Evolutionary conservation across 2,113 vertebrate genomes (phyloP), one percentile per base, ranked within the genome.

Genomic region (Cervus canadensis): DNA sequence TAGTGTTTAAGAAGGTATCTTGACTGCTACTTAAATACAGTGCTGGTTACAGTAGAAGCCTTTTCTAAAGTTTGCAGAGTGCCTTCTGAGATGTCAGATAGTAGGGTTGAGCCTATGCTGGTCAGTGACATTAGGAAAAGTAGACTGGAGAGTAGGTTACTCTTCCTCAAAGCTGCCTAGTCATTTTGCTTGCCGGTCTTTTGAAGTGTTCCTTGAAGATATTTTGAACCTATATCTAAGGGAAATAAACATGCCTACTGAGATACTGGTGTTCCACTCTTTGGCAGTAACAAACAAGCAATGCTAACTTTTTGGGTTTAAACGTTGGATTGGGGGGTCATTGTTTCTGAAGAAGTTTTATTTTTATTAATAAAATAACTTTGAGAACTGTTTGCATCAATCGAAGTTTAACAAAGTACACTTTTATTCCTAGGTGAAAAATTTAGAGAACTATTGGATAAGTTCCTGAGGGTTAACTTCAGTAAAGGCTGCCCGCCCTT

Each of bases 401-500:
- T 95, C 92, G 79, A 97, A 98, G 74, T 97, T 67, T 99, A 98
- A 99, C 97, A 97, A 98, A 98, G 98, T 98, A 97, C 89, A 95
- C 97, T 99, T 98, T 98, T 98, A 94, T 98, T 99, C 98, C 94
- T 98, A 99, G 99, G 99, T 99, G 98, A 98, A 98, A 99, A 98
- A 97, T 99, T 99, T 98, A 99, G 98, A 99, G 98, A 99, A 98
- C 97, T 99, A 97, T 98, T 98, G 98, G 99, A 99, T 99, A 99
- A 98, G 96, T 99, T 99, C 98, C 98, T 99, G 98, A 98, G 99
- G 97, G 95, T 98, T 98, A 98, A 99, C 98, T 99, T 99, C 98
- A 99, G 99, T 98, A 99, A 99, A 99, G 99, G 99, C 93, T 99
- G 99, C 74, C 99, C 98, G 95, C 98, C 99, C 76, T 98, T 99